Base-by-base conservation (phyloP, 2,113 vertebrate genomes). In the Leucopsar rothschildi region DNA sequence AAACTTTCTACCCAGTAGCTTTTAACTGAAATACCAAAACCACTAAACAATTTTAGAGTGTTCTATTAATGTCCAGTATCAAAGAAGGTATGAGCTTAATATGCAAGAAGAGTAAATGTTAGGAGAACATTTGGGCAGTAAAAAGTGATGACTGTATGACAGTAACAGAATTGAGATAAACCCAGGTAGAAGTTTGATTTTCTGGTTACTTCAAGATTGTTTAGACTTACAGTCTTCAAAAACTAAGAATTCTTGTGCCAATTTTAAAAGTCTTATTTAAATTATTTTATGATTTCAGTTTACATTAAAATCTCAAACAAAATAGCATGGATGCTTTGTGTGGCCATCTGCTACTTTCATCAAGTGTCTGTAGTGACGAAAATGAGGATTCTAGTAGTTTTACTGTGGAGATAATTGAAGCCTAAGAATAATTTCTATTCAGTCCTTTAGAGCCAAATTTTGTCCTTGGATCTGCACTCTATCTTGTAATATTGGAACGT, bases 341-440 rank as follows among this genome's bases (percentile, higher is more conserved):
- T 90, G 94, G 83, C 97, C 97, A 97, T 98, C 97, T 98, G 97
- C 96, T 97, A 96, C 96, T 96, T 96, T 97, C 96, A 92, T 94
- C 95, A 97, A 97, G 95, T 85, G 82, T 97, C 93, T 95, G 96
- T 86, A 97, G 95, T 95, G 96, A 97, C 91, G 87, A 96, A 97
- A 97, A 93, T 96, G 96, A 97, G 96, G 91, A 97, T 92, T 94
- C 91, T 97, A 94, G 96, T 97, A 97, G 94, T 96, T 97, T 97
- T 91, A 80, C 91, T 96, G 81, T 88, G 73, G 96, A 97, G 92
- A 96, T 97, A 97, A 98, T 96, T 97, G 96, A 97, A 96, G 95
- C 95, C 94, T 96, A 97, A 97, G 97, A 97, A 97, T 97, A 97
- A 98, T 97, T 98, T 97, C 97, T 97, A 97, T 98, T 97, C 96